Base-by-base conservation (phyloP, 2,113 vertebrate species). In the Speoplatyrhinus poulsoni region DNA sequence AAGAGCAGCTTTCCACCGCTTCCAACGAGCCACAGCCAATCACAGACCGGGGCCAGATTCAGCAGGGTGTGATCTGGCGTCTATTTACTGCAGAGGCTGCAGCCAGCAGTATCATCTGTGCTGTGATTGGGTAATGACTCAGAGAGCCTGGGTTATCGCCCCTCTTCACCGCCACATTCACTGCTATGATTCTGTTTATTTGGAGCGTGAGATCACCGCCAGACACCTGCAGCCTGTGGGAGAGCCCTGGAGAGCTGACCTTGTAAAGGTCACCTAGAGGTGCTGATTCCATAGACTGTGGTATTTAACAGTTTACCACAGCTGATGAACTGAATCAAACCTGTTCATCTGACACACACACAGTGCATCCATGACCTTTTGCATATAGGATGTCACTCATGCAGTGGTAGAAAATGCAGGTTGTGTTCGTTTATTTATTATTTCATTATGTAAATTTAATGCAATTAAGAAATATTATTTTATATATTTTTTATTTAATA, bases 1-100 rank as follows among this genome's bases (percentile, higher is more conserved):
- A 62, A 72, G 69, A 69, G 41, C 33, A 69, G 56, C 48, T 81
- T 75, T 78, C 70, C 58, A 49, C 70, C 83, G 62, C 74, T 65
- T 82, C 50, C 65, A 59, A 0, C 15, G 65, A 41, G 82, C 75
- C 82, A 89, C 80, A 72, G 76, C 77, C 63, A 72, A 84, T 78
- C 71, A 79, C 53, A 69, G 61, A 46, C 62, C 54, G 65, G 36
- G 67, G 82, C 79, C 79, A 77, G 66, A 80, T 82, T 67, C 67
- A 60, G 81, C 81, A 72, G 79, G 67, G 79, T 82, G 76, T 88
- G 82, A 84, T 87, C 83, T 85, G 81, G 78, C 81, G 75, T 76
- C 72, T 79, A 75, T 80, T 84, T 75, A 68, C 78, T 64, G 68
- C 32, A 0, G 56, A 52, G 59, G 81, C 74, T 65, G 41, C 72